Evolutionary conservation across 2,797 vertebrate species (phyloP).

Genomic region (Ctenopoma multispine): DNA sequence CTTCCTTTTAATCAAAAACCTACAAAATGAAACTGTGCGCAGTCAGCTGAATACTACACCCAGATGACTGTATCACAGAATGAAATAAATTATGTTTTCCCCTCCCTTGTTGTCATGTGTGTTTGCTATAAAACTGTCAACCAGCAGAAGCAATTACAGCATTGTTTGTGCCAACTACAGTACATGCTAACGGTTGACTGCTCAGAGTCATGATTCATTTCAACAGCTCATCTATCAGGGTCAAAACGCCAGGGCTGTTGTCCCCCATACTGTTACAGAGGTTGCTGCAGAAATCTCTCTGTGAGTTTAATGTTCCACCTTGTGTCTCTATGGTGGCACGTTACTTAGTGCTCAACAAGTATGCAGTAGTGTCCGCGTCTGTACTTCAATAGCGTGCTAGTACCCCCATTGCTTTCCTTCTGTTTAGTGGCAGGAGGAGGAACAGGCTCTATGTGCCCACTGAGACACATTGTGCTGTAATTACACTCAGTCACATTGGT

Average conservation of each 20-base stretch:
- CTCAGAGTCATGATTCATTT: constrained; percentile 48
- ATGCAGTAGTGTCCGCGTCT: constrained; percentile 9
- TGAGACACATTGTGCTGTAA: constrained; percentile 61
- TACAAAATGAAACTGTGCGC: constrained; percentile 48
- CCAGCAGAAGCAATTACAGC: constrained; percentile 65
- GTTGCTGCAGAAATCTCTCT: constrained; percentile 15
- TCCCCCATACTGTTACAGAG: constrained; percentile 16
- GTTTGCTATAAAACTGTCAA: constrained; percentile 75
- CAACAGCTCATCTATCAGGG: constrained; percentile 61
- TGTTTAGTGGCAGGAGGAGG: constrained; percentile 51
- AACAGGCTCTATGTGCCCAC: constrained; percentile 24
- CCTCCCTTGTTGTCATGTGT: constrained; percentile 49
- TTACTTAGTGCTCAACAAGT: constrained; percentile 47
- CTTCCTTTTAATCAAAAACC: constrained; percentile 68
- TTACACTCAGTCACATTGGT: constrained; percentile 57
- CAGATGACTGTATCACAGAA: constrained; percentile 46
- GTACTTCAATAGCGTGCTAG: constrained; percentile 24
- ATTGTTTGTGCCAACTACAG: constrained; percentile 41
- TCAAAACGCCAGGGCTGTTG: constrained; percentile 22
- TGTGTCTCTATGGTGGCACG: not conserved
- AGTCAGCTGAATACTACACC: constrained; percentile 55
- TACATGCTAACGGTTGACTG: constrained; percentile 38
- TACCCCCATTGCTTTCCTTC: constrained; percentile 24
- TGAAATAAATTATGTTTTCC: constrained; percentile 55
- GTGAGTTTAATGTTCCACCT: constrained; percentile 37